phyloP scores from a whole-genome alignment of 2,113 vertebrate genomes.

The Heterochromis multidens region DNA sequence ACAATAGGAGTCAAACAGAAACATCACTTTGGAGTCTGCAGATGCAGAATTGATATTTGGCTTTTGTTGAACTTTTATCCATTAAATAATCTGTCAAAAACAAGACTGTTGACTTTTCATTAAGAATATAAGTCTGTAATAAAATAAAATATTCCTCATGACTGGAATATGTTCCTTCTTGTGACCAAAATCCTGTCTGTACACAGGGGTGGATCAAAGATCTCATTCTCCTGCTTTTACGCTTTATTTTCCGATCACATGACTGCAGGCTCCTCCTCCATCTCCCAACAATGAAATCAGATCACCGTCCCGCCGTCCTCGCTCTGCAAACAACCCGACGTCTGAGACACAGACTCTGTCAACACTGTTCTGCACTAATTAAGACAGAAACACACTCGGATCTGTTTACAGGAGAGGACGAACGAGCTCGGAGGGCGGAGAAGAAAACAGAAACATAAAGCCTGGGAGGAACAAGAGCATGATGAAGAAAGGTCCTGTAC shows the following conservation, averaged over 20 bases:
- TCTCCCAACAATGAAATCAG: not conserved
- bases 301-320: not conserved
- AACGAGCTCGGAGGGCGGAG: not conserved
- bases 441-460: not conserved
- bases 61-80: no score
- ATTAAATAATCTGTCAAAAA: not conserved
- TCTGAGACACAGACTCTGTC: not conserved
- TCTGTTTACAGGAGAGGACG: fast-evolving
- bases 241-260: not conserved
- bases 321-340: not conserved
- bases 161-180: no score
- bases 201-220: not conserved
- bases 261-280: not conserved
- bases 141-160: no score
- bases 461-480: no score
- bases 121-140: no score
- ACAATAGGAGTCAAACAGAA: fast-evolving
- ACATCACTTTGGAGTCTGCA: not conserved
- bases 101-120: no score
- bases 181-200: not conserved
- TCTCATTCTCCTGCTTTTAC: not conserved
- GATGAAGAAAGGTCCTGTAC: no score
- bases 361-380: not conserved
- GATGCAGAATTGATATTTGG: no score
- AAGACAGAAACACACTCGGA: not conserved